These are phyloP conservation scores for Graphium colonna DNA, from an alignment of 2,888 invertebrate genomes.

Conservation along the genomic window DNA sequence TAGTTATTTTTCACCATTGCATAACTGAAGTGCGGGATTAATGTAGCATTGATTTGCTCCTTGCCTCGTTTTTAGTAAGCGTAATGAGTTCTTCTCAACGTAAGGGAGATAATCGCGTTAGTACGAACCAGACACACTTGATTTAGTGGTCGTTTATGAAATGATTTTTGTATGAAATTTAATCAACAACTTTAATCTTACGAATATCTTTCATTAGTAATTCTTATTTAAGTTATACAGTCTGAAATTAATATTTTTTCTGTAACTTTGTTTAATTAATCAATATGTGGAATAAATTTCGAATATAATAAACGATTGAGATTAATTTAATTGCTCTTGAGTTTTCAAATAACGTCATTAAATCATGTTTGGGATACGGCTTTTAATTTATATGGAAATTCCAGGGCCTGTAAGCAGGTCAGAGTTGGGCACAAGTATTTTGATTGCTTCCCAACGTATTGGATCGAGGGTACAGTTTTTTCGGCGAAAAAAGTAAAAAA, in stretches of 20 bases:
- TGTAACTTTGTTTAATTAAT: background rate
- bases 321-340: constrained; percentile 24
- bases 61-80: constrained; percentile 26
- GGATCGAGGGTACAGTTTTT: background rate
- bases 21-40: constrained; percentile 27
- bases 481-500: constrained; percentile 6
- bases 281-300: background rate
- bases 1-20: too few species aligned
- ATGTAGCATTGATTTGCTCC: constrained; percentile 31
- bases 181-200: background rate
- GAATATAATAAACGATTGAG: background rate
- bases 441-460: constrained; percentile 19
- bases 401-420: constrained; percentile 38
- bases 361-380: constrained; percentile 55
- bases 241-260: background rate
- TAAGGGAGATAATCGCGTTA: constrained; percentile 8
- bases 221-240: background rate
- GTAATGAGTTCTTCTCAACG: constrained; percentile 14
- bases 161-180: background rate
- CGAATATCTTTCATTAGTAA: too few species aligned
- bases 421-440: constrained; percentile 42
- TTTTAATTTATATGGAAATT: constrained; percentile 73
- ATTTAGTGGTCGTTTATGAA: background rate
- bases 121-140: background rate
- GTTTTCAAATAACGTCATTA: constrained; percentile 41